Base-by-base conservation (phyloP, 2,797 vertebrate genomes). In the Mus caroli region DNA sequence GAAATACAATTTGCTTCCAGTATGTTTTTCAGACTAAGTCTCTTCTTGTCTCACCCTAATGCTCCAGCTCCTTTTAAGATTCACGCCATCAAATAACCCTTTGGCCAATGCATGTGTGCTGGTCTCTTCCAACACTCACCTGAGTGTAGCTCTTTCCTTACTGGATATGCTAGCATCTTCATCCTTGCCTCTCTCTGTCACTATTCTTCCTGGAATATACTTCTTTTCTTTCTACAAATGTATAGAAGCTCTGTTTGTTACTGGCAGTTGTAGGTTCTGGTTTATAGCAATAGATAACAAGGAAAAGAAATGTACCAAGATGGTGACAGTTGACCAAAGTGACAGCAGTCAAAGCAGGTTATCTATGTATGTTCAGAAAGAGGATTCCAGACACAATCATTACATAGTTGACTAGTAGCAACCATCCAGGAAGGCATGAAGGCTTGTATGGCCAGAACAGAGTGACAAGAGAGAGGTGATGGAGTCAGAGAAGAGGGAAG, bases 61-160 rank as follows among this genome's bases (percentile, higher is more conserved):
- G 71, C 40, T 69, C 40, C 2, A 67, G 3, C 14, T 60, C 46
- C 9, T 60, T 58, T 84, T 78, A 50, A 77, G n/a, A 3, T 24
- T 1, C 9, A 54, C 0, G 1, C 26, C 26, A 12, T 22, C 56
- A 67, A 60, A 60, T 15, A 67, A 22, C 31, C 5, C 64, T 37
- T 69, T 88, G 14, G 67, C 15, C 12, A 76, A 8, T 3, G 60
- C 3, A 13, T 46, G 20, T 52, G 9, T 3, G 14, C 8, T 8
- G 0, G 34, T 37, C 37, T 86, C 3, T 0, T 34, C 60, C 8
- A 2, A 60, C 0, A 6, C 14, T 43, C 0, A 56, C 26, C 13
- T 19, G 0, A 60, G 12, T 71, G 58, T 12, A 5, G 12, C 34
- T 19, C 14, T 71, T 60, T 12, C 17, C n/a, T 69, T 76, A n/a